A percentile compares a stretch with the other conserved stretches of the same genome.
phyloP scores from a whole-genome alignment of 2,113 vertebrate genomes.

The Mormyrus lacerda region DNA sequence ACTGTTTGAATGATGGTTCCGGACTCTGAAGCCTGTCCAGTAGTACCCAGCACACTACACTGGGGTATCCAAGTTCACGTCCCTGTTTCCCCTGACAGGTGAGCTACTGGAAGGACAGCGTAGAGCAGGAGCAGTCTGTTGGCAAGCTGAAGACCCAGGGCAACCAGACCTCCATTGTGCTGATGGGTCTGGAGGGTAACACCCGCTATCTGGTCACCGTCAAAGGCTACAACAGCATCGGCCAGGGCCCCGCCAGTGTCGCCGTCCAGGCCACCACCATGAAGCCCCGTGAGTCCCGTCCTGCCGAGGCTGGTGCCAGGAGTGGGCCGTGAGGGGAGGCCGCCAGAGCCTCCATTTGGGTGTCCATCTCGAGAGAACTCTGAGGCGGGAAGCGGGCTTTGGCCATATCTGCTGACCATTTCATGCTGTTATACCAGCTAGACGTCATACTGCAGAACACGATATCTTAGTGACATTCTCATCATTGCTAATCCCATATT shows the following conservation, averaged over 20 bases:
- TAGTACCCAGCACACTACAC: background rate
- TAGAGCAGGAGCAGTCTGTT: slow-evolving; percentile 74
- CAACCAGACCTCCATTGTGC: slow-evolving; percentile 76
- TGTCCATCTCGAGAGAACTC: background rate
- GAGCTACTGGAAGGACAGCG: slow-evolving; percentile 77
- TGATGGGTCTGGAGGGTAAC: slow-evolving; percentile 83
- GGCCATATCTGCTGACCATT: background rate
- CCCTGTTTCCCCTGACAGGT: slow-evolving; percentile 59
- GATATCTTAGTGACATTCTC: background rate
- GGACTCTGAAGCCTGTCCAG: background rate
- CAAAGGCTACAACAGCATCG: slow-evolving; percentile 86
- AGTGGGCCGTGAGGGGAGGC: background rate
- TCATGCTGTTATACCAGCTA: background rate
- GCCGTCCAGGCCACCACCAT: slow-evolving; percentile 71
- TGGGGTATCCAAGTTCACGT: background rate
- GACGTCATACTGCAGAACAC: background rate
- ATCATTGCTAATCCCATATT: background rate
- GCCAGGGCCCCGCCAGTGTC: slow-evolving; percentile 77
- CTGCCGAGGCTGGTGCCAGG: background rate
- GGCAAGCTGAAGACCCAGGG: slow-evolving; percentile 74
- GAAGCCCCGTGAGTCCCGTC: slow-evolving; percentile 74
- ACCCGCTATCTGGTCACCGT: slow-evolving; percentile 78
- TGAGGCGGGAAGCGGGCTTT: background rate
- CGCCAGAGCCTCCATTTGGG: background rate
- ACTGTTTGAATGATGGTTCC: background rate